phyloP scores from a whole-genome alignment of 2,888 invertebrate species.

The Tubulanus polymorphus region DNA sequence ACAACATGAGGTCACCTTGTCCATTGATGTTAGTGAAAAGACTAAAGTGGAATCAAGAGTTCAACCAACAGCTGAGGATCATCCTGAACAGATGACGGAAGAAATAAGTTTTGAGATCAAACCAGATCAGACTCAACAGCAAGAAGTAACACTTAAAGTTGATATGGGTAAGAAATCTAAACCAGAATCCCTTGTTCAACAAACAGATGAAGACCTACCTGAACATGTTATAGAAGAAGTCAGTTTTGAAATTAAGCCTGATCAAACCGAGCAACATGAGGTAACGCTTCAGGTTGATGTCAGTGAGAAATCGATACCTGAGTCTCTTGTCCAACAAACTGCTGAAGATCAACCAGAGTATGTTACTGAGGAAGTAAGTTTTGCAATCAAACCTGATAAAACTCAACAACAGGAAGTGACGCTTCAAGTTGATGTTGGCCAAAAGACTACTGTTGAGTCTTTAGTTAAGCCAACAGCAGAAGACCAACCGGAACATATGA shows the following conservation, averaged over 20 bases:
- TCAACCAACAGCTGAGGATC: conserved; percentile 7
- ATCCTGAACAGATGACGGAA: conserved; percentile 4
- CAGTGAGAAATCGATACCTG: conserved; percentile 1
- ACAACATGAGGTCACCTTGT: background rate
- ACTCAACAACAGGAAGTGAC: background rate
- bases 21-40: background rate
- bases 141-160: background rate
- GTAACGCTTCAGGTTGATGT: conserved; percentile 10
- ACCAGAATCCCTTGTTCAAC: background rate
- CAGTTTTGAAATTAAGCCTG: conserved; percentile 6
- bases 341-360: conserved; percentile 4
- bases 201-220: conserved; percentile 5
- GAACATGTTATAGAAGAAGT: conserved; percentile 2
- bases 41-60: background rate
- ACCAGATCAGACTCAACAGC: background rate
- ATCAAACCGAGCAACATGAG: conserved; percentile 10
- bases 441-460: conserved; percentile 2
- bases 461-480: background rate
- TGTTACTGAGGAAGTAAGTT: conserved; percentile 1
- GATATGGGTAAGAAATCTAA: background rate
- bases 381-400: background rate
- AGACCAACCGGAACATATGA: background rate
- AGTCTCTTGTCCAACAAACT: background rate
- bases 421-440: conserved; percentile 2
- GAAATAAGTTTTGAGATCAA: background rate